Evolutionary conservation across 1,140 invertebrate genomes (phyloP), one percentile per base, ranked within the genome.

Genomic region (Andrena cerasifolii): DNA sequence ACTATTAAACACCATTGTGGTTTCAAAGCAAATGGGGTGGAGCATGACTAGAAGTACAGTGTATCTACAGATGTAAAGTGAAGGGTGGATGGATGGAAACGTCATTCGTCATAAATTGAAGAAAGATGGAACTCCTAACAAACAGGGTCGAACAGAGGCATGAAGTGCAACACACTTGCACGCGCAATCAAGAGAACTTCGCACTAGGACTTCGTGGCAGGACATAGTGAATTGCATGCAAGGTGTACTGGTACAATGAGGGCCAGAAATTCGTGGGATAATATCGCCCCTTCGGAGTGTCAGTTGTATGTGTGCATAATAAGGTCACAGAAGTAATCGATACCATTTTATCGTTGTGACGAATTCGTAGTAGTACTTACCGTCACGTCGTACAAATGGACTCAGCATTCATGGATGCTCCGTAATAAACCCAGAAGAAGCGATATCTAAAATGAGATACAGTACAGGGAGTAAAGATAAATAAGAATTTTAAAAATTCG

Each of bases 251-350:
- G 76, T 61, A 70, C 53, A 80, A 78, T 85, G 68, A 72, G 31
- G 21, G 65, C 59, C 61, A 77, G 75, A 79, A 78, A 72, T 83
- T 84, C 73, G 67, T 56, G 79, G 85, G 87, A 88, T 84, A 87
- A 88, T 88, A 82, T 78, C 45, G 71, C 79, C 56, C 73, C 67
- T 83, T 67, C 66, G 59, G 36, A 40, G 14, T 68, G 79, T 78
- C 28, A 82, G 54, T 45, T 40, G 49, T 51, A 36, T 56, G 71
- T 53, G 56, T 56, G 63, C 49, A 12, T 54, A 77, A 77, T 58
- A 63, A 59, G 68, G 59, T 71, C 58, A 47, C 40, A 59, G 33
- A 24, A 16, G 40, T n/a, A 43, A 49, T 43, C 53, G 58, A 45
- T 54, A 54, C n/a, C n/a, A n/a, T n/a, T n/a, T n/a, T n/a, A n/a